Conservation (phyloP, 2,888 invertebrate species). For the Synanthedon vespiformis region DNA sequence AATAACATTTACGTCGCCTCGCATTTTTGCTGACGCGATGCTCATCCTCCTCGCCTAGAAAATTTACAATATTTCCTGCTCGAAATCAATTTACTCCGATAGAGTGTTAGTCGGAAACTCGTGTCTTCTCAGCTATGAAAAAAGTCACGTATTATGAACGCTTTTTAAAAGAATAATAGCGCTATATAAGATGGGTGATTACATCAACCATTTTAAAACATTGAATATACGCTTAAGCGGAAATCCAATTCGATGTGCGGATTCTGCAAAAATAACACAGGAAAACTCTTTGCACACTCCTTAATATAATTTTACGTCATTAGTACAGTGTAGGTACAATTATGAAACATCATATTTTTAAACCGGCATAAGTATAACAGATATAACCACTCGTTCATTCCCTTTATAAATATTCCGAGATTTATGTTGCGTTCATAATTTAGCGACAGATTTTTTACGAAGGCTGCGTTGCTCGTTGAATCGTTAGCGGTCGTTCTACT, state of each 20-base stretch:
- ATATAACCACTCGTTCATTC: conserved; percentile 10
- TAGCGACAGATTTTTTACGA: conserved; percentile 17
- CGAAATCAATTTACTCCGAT: conserved; percentile 55
- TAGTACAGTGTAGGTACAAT: not conserved
- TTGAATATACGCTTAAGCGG: not conserved
- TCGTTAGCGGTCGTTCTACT: conserved; percentile 8
- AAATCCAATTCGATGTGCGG: no score
- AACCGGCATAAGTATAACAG: not conserved
- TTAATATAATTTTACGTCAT: not conserved
- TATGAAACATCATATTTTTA: not conserved
- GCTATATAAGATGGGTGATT: conserved; percentile 29
- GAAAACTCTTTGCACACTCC: not conserved
- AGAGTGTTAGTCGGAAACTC: conserved; percentile 35
- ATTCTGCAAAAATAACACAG: no score
- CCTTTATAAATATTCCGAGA: conserved; percentile 14
- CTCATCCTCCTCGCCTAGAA: conserved; percentile 26
- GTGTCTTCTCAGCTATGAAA: conserved; percentile 33
- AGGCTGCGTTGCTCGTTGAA: conserved; percentile 10
- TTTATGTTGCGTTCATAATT: conserved; percentile 21
- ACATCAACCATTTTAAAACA: conserved; percentile 7
- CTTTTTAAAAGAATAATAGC: conserved; percentile 34
- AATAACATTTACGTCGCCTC: conserved; percentile 14
- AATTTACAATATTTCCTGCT: conserved; percentile 54
- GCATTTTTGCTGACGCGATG: conserved; percentile 24
- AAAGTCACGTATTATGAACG: conserved; percentile 55